Percentiles rank a stretch among this genome's conserved stretches.
These are phyloP conservation scores for Hafferia zeledoni DNA, from an alignment of 2,797 vertebrate genomes.

Conservation along the genomic window DNA sequence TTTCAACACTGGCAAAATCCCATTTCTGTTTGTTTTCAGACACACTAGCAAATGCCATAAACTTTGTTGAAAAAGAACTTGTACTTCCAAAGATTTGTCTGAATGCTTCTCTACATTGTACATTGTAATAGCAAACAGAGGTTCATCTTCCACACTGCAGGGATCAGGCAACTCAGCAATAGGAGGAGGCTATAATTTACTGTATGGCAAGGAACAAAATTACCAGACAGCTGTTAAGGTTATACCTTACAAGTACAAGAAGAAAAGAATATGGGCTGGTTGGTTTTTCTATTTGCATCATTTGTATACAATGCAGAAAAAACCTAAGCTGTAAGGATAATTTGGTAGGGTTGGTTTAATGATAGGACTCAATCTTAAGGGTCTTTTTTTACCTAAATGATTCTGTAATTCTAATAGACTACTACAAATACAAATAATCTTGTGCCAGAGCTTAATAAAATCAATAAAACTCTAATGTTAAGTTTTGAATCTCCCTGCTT, in stretches of 20 bases:
- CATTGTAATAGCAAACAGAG: background rate
- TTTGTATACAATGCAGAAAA: background rate
- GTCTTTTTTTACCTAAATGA: background rate
- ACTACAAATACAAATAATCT: background rate
- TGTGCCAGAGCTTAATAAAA: background rate
- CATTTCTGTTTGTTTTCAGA: background rate
- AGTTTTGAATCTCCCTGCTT: background rate
- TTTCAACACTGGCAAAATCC: background rate
- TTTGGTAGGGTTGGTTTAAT: background rate
- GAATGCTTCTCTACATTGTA: background rate
- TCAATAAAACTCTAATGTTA: background rate
- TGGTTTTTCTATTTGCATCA: background rate
- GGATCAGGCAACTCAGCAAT: background rate
- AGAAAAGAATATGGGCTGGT: background rate
- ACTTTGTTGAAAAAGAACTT: background rate
- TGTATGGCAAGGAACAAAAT: background rate
- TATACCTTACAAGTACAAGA: background rate
- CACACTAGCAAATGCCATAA: background rate
- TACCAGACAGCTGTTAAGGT: background rate
- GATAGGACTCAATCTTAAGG: background rate
- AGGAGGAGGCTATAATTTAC: background rate
- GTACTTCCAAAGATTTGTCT: background rate
- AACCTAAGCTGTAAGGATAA: background rate
- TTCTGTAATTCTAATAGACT: background rate
- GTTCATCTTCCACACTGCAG: background rate